Base-by-base conservation (phyloP, 2,797 vertebrate species). In the Agapornis canus region DNA sequence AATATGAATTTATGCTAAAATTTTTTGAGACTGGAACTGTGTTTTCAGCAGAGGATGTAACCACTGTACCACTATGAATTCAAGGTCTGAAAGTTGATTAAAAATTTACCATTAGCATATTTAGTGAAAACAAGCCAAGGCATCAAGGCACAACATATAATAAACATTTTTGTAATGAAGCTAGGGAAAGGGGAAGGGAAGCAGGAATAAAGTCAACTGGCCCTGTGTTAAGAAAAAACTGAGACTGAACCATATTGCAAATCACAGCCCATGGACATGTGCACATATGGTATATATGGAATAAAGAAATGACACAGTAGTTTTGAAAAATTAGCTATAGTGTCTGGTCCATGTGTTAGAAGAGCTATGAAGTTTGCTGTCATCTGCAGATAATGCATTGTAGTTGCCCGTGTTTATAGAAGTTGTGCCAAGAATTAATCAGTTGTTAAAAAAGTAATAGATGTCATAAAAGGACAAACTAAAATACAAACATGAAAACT, bases 381-480 rank as follows among this genome's bases (percentile, higher is more conserved):
- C 29, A 31, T 29, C 23, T 91, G 10, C 20, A 51, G 40, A 23
- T 45, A 60, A 18, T 64, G 23, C 4, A 27, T 42, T 60, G 40
- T 81, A 19, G 57, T 68, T 31, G 31, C 17, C 8, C 17, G 37
- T 77, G 29, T 48, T 73, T 71, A 65, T 37, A 64, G 63, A 90
- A 77, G 45, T 27, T 8, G 56, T 81, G 49, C 19, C 27, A 72
- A 64, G 27, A 71, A 76, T 47, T 78, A 65, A 71, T 75, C 23
- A 16, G 13, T 56, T 79, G 4, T 54, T 91, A 66, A 25, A 80
- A 84, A 94, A 87, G 40, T 70, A 78, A 42, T 81, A 42, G 60
- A 65, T 54, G 10, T 5, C 2, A 0, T 45, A 49, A 61, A 71
- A 90, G 42, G 8, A 42, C 52, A 88, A 83, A 86, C 39, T 10